These are phyloP conservation scores for Malurus elegans DNA, from an alignment of 2,113 vertebrate genomes.

Conservation along the genomic window DNA sequence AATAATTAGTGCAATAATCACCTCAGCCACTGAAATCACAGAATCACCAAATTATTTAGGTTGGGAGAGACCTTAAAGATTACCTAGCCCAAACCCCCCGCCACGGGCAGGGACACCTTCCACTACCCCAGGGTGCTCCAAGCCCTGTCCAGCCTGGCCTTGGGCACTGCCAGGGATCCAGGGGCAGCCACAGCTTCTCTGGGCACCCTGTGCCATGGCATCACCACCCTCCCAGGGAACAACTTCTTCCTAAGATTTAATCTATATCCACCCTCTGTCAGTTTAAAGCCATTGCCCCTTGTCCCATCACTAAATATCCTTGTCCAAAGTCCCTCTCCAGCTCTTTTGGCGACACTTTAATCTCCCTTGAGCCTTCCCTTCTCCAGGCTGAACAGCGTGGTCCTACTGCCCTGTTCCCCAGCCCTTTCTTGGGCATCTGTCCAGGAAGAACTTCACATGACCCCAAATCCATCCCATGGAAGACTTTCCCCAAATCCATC, in stretches of 20 bases:
- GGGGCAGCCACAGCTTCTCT: neutral
- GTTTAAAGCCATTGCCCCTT: neutral
- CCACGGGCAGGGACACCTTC: neutral
- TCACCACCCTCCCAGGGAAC: rapidly evolving
- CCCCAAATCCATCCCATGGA: neutral
- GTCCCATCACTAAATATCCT: neutral
- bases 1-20: neutral
- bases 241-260: neutral
- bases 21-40: neutral
- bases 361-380: neutral
- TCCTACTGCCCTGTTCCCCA: neutral
- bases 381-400: neutral
- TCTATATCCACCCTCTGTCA: neutral
- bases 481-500: neutral
- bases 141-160: rapidly evolving
- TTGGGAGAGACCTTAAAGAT: neutral
- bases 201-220: neutral
- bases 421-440: neutral
- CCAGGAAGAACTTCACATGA: neutral
- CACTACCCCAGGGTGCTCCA: rapidly evolving
- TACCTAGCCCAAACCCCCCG: too few species aligned
- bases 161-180: neutral
- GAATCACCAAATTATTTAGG: neutral
- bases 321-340: neutral
- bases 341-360: neutral